A percentile compares a stretch with the other conserved stretches of the same genome.
phyloP scores from a whole-genome alignment of 1,140 invertebrate genomes.

The Drosophila sturtevanti region DNA sequence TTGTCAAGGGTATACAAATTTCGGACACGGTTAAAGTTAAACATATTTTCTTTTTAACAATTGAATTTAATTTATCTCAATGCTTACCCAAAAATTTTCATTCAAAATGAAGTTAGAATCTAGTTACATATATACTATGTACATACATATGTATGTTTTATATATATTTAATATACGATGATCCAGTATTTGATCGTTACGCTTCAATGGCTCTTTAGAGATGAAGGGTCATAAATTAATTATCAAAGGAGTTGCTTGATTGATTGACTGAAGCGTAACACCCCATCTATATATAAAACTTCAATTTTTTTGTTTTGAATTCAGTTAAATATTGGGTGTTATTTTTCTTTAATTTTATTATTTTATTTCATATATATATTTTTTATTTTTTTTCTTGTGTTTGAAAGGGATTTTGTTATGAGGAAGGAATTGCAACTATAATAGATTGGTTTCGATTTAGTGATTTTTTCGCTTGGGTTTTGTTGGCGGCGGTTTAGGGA shows the following conservation, averaged over 20 bases:
- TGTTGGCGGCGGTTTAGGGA: constrained; percentile 14
- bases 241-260: constrained; percentile 58
- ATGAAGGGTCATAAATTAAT: constrained; percentile 67
- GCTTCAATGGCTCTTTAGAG: constrained; percentile 38
- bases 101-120: no score
- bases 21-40: no score
- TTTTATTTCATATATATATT: no score
- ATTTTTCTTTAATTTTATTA: no score
- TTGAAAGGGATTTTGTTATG: constrained; percentile 25
- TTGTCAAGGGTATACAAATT: no score
- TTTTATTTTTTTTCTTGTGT: background rate
- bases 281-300: background rate
- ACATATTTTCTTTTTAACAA: no score
- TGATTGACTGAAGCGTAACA: constrained; percentile 14
- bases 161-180: background rate
- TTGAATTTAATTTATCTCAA: no score
- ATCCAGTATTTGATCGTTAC: constrained; percentile 1
- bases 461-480: constrained; percentile 22
- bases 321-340: background rate
- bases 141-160: background rate
- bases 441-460: background rate
- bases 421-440: constrained; percentile 31
- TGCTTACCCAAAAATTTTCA: no score
- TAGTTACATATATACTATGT: no score
- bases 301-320: no score